Evolutionary conservation across 2,113 vertebrate genomes (phyloP).

Genomic region (Pandion haliaetus): DNA sequence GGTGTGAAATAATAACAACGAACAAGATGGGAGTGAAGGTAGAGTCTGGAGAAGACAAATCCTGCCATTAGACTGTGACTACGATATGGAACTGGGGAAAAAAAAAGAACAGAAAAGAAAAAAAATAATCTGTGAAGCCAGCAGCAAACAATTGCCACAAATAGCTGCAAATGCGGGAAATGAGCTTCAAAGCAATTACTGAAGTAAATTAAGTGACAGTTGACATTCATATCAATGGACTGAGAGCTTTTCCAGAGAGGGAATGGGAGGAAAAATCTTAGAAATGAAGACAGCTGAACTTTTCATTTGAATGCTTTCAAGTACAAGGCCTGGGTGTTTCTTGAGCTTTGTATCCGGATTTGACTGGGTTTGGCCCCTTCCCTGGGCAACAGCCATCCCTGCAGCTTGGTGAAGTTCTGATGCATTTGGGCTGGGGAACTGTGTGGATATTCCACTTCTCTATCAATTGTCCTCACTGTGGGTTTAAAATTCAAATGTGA

Average conservation of each 20-base stretch:
- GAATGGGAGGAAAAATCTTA: background rate
- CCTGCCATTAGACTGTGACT: background rate
- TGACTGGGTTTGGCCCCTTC: background rate
- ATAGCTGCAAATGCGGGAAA: background rate
- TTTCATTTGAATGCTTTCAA: background rate
- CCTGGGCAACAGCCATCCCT: background rate
- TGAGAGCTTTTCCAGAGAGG: background rate
- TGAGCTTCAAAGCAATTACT: background rate
- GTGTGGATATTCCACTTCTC: background rate
- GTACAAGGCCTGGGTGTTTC: background rate
- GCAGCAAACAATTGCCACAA: background rate
- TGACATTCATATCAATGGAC: background rate
- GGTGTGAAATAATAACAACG: background rate
- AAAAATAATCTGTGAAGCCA: background rate
- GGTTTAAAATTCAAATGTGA: background rate
- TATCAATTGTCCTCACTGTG: background rate
- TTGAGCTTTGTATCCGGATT: background rate
- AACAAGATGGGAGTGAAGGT: background rate
- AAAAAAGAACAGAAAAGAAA: background rate
- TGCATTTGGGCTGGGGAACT: background rate
- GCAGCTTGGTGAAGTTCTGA: background rate
- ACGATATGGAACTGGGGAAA: background rate
- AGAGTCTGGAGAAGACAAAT: constrained; percentile 2
- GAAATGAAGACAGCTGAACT: background rate
- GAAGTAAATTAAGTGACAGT: constrained; percentile 35